Base-by-base conservation (phyloP, 2,113 vertebrate genomes). In the Centropus unirufus region DNA sequence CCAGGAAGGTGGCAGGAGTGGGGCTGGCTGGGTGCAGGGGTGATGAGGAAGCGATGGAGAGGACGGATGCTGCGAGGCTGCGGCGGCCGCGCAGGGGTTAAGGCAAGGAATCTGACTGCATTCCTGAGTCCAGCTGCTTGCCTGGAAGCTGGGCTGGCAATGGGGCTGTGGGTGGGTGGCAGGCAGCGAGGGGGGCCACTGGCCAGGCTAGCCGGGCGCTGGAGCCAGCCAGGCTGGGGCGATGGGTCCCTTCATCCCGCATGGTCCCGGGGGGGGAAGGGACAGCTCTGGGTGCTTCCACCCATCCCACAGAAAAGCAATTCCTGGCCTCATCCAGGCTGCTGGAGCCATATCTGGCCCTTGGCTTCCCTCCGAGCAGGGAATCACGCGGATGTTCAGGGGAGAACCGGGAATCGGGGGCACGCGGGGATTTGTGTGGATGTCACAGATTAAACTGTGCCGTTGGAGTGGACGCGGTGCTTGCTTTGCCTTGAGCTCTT, bases 81-180 rank as follows among this genome's bases (percentile, higher is more conserved):
- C 15, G 52, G 52, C 34, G 69, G 94, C 27, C 8, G 70, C 52
- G 87, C 90, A 96, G 90, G 96, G 96, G 96, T 95, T 96, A 96
- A 96, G 57, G 42, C 2, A 9, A 96, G 91, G 96, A 96, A 96
- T 96, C 90, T 84, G 66, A 24, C 95, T 89, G 92, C 96, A 96
- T 96, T 96, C 96, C 96, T 96, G 96, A 96, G 95, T 89, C 93
- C 96, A 95, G 96, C 96, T 96, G 96, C 96, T 96, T 95, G 95
- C 95, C 95, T 96, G 96, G 96, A 96, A 96, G 96, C 96, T 92
- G 96, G 95, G 95, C 96, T 96, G 96, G 95, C 89, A 70, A 87
- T 6, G 32, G 91, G 89, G 92, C 87, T 94, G 95, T 26, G 96
- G 94, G 94, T 95, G 96, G 95, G 94, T 95, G 96, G 96, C 93